A percentile compares a stretch with the other conserved stretches of the same genome.
These are phyloP conservation scores for Euzophera pinguis DNA, from an alignment of 2,888 invertebrate species.

Conservation along the genomic window DNA sequence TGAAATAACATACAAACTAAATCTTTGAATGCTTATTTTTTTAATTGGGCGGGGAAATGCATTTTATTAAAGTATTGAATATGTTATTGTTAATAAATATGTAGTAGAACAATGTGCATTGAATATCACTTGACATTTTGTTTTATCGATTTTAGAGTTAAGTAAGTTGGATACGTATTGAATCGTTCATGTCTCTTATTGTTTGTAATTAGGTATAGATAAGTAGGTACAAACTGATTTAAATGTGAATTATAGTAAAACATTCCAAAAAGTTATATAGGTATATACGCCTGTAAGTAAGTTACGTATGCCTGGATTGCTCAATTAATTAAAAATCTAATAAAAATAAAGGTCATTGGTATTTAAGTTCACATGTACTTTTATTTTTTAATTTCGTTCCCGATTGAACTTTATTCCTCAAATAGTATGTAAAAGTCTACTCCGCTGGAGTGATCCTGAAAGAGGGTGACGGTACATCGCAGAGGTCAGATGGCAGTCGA, in stretches of 20 bases:
- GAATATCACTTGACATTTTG: background rate
- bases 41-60: background rate
- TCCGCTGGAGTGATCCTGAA: too few species aligned
- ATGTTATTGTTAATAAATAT: background rate
- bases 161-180: too few species aligned
- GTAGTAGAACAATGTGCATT: background rate
- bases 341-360: slow-evolving; percentile 6
- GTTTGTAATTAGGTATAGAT: background rate
- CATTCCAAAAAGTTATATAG: background rate
- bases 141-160: too few species aligned
- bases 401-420: background rate
- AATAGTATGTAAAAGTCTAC: background rate
- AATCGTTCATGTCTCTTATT: too few species aligned
- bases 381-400: background rate
- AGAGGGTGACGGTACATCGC: too few species aligned
- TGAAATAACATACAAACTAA: background rate
- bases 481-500: too few species aligned
- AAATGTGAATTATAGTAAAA: background rate
- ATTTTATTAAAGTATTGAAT: background rate
- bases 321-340: background rate
- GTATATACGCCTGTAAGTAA: background rate
- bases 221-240: background rate
- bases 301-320: slow-evolving; percentile 5
- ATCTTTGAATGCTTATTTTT: background rate
- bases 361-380: background rate